Conservation (phyloP, 1,140 invertebrate genomes). For the Ostrea edulis region DNA sequence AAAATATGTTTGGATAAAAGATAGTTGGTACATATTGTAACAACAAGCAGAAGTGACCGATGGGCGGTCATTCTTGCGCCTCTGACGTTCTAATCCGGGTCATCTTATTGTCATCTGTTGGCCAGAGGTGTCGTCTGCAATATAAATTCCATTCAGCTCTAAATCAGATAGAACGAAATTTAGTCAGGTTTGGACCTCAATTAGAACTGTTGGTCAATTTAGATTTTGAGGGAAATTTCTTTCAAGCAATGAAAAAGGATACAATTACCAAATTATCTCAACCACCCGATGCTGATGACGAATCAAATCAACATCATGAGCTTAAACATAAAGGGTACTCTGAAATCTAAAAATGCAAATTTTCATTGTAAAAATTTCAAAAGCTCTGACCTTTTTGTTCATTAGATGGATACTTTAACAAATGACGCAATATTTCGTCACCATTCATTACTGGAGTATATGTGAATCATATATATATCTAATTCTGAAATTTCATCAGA, state of each 20-base stretch:
- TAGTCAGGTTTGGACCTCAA: conserved; percentile 4
- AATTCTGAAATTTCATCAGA: too few species aligned
- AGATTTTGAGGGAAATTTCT: not conserved
- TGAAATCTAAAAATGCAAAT: not conserved
- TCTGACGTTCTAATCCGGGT: conserved; percentile 26
- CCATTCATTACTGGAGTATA: not conserved
- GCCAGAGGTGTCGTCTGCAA: conserved; percentile 36
- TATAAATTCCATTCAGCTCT: conserved; percentile 17
- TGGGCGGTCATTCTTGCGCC: conserved; percentile 38
- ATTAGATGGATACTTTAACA: not conserved
- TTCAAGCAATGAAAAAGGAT: not conserved
- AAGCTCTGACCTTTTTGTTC: not conserved
- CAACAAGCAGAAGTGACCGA: not conserved
- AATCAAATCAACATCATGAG: not conserved
- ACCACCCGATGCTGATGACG: not conserved
- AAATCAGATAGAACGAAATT: conserved; percentile 36
- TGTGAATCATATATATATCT: too few species aligned
- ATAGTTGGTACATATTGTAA: not conserved
- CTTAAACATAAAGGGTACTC: too few species aligned
- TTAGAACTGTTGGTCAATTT: conserved; percentile 1
- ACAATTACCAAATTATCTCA: not conserved
- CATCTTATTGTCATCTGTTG: conserved; percentile 1
- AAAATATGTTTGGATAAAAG: conserved; percentile 24
- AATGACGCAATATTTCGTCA: not conserved
- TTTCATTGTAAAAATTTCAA: not conserved